These are phyloP conservation scores for Bubo scandiacus DNA, from an alignment of 2,113 vertebrate genomes.

Conservation along the genomic window DNA sequence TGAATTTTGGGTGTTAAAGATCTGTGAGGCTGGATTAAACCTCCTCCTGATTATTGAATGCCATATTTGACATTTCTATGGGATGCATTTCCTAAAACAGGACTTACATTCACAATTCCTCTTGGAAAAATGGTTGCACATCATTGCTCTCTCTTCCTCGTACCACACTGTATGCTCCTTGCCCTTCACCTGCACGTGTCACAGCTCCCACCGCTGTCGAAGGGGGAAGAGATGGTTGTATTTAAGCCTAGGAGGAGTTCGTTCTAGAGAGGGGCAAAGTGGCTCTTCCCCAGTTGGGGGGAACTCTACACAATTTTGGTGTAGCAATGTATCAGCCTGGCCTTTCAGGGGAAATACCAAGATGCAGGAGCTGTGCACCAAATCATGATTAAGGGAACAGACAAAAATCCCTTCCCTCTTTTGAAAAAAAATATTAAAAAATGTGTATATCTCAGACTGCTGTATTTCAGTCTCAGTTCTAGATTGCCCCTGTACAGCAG, in stretches of 20 bases:
- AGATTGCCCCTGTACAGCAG: not conserved
- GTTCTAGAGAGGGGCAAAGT: not conserved
- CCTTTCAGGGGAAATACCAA: not conserved
- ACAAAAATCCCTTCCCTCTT: not conserved
- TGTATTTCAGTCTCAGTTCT: not conserved
- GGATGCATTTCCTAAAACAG: not conserved
- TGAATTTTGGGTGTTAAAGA: not conserved
- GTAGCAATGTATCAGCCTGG: not conserved
- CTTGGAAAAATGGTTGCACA: not conserved
- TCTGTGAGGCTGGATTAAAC: not conserved
- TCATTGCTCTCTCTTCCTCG: not conserved
- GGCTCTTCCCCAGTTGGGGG: not conserved
- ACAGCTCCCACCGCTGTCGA: not conserved
- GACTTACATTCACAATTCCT: accelerated
- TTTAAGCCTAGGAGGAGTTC: not conserved
- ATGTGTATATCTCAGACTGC: not conserved
- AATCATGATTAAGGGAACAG: not conserved
- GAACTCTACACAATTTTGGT: accelerated
- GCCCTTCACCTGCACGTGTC: accelerated
- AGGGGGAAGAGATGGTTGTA: not conserved
- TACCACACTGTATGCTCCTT: accelerated
- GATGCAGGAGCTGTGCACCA: not conserved
- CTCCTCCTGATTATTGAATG: not conserved
- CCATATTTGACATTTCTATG: not conserved
- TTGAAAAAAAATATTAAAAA: too few relatives aligned